These are phyloP conservation scores for Carpatolechia fugitivella DNA, from an alignment of 2,888 invertebrate species.

Conservation along the genomic window DNA sequence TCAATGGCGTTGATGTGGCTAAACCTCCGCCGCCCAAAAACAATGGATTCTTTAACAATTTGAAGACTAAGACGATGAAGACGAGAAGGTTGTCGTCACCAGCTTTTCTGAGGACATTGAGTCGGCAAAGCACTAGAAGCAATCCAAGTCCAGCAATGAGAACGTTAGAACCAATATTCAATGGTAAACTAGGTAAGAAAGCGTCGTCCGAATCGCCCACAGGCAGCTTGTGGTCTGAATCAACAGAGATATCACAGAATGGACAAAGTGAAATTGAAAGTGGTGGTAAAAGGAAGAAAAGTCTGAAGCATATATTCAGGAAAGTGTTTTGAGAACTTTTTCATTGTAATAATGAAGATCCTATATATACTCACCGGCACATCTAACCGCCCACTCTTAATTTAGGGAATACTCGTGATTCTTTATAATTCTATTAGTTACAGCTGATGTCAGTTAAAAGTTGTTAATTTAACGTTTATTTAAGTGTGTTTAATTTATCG, in stretches of 20 bases:
- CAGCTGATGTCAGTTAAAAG: too few relatives aligned
- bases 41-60: constrained; percentile 70
- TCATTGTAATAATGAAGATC: constrained; percentile 17
- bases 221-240: constrained; percentile 70
- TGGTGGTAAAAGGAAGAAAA: constrained; percentile 75
- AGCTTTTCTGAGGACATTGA: constrained; percentile 78
- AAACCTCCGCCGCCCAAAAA: constrained; percentile 61
- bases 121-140: constrained; percentile 70
- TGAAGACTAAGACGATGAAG: constrained; percentile 71
- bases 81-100: constrained; percentile 79
- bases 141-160: constrained; percentile 62
- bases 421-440: too few relatives aligned
- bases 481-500: too few relatives aligned
- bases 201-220: constrained; percentile 69
- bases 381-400: too few relatives aligned
- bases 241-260: constrained; percentile 66
- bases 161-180: constrained; percentile 56
- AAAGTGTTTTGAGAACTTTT: constrained; percentile 84
- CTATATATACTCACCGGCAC: too few relatives aligned
- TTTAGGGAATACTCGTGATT: too few relatives aligned
- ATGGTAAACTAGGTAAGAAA: constrained; percentile 57
- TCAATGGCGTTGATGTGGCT: constrained; percentile 43
- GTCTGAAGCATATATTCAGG: constrained; percentile 87
- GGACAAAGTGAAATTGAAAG: constrained; percentile 52
- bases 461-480: too few relatives aligned